A percentile compares a stretch with the other conserved stretches of the same genome.
These are phyloP conservation scores for Resseliella maxima DNA, from an alignment of 2,888 invertebrate genomes.

Conservation along the genomic window DNA sequence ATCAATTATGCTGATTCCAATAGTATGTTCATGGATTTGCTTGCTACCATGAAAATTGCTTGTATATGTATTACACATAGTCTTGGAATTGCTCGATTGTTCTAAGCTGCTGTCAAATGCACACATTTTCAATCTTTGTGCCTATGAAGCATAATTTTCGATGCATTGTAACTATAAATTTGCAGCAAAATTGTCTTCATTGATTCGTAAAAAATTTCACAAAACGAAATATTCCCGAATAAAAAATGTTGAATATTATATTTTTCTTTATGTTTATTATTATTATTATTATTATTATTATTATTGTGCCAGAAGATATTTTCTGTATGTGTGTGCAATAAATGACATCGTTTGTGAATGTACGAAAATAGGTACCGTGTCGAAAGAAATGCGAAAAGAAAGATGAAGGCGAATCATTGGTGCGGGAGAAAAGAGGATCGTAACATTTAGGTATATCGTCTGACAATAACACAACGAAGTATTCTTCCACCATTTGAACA, in stretches of 20 bases:
- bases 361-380: not conserved
- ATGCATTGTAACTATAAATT: slow-evolving; percentile 32
- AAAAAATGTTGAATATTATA: slow-evolving; percentile 42
- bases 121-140: not conserved
- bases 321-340: not conserved
- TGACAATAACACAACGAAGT: slow-evolving; percentile 24
- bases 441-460: slow-evolving; percentile 39
- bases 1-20: slow-evolving; percentile 20
- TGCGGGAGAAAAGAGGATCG: not conserved
- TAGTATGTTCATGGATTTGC: not conserved
- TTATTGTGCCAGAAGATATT: not conserved
- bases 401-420: not conserved
- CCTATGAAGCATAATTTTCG: not conserved
- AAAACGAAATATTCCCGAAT: not conserved
- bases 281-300: slow-evolving; percentile 21
- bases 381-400: not conserved
- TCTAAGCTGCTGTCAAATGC: slow-evolving; percentile 28
- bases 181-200: not conserved
- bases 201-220: slow-evolving; percentile 18
- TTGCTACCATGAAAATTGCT: not conserved
- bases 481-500: slow-evolving; percentile 51
- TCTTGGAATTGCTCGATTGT: not conserved
- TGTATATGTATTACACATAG: not conserved
- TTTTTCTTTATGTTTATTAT: too few species aligned
- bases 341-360: not conserved